These are phyloP conservation scores for Leistus spinibarbis DNA, from an alignment of 2,888 invertebrate genomes.

Conservation along the genomic window DNA sequence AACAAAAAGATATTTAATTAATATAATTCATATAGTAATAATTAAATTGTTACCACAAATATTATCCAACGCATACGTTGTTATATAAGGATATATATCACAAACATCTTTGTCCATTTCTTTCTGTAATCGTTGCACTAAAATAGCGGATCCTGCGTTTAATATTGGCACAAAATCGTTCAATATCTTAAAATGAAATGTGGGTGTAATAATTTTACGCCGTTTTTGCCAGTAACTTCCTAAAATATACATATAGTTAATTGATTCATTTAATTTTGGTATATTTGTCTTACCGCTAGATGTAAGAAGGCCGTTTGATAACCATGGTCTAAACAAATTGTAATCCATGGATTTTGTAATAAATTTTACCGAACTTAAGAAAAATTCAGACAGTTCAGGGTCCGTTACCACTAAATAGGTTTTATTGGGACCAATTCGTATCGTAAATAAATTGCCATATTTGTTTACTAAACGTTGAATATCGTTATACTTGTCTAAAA, in stretches of 20 bases:
- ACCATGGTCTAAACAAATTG: slow-evolving; percentile 40
- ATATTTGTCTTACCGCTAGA: slow-evolving; percentile 40
- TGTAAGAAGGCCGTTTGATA: slow-evolving; percentile 42
- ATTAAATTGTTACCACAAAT: slow-evolving; percentile 30
- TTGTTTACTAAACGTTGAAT: neutral
- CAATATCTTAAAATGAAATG: slow-evolving; percentile 15
- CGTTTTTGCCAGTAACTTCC: slow-evolving; percentile 12
- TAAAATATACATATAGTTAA: no score
- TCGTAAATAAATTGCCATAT: slow-evolving; percentile 18
- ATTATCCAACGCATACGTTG: slow-evolving; percentile 23
- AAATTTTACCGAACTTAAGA: slow-evolving; percentile 35
- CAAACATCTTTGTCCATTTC: slow-evolving; percentile 38
- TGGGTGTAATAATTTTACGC: slow-evolving; percentile 2
- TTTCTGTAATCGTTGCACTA: slow-evolving; percentile 12
- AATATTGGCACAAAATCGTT: slow-evolving; percentile 7
- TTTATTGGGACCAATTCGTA: slow-evolving; percentile 23
- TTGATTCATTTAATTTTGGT: no score
- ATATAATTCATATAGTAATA: no score
- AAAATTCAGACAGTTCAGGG: slow-evolving; percentile 34
- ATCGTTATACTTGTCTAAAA: slow-evolving; percentile 20
- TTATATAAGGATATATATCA: slow-evolving; percentile 42
- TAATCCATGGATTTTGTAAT: slow-evolving; percentile 39
- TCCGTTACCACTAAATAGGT: slow-evolving; percentile 32
- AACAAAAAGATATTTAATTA: no score
- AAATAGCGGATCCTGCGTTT: neutral